phyloP scores from a whole-genome alignment of 2,113 vertebrate species.

The Acinonyx jubatus region DNA sequence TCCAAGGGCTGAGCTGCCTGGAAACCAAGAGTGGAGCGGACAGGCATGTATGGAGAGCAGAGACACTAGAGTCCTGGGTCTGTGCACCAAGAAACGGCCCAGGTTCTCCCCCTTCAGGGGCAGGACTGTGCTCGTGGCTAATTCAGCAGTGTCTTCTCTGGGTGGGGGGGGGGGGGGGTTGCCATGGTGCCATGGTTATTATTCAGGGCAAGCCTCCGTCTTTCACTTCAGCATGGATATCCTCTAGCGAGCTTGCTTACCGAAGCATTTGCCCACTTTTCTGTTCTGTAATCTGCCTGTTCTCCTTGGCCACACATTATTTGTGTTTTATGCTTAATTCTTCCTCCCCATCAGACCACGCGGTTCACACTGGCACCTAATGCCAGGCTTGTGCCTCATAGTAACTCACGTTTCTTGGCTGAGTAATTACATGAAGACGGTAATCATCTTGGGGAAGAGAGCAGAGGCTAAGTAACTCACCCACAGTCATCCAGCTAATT shows the following conservation, averaged over 20 bases:
- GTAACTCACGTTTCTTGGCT: neutral
- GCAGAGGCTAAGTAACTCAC: neutral
- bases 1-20: neutral
- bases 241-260: rapidly evolving
- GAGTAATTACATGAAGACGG: neutral
- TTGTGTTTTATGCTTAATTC: neutral
- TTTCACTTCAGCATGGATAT: rapidly evolving
- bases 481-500: neutral
- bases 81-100: neutral
- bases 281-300: neutral
- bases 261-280: neutral
- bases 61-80: neutral
- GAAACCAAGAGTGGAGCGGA: neutral
- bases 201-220: rapidly evolving
- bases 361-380: neutral
- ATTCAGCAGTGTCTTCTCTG: neutral
- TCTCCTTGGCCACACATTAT: neutral
- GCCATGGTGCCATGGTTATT: rapidly evolving
- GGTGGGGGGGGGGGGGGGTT: no score
- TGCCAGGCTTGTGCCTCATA: neutral
- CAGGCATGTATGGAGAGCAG: neutral
- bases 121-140: neutral
- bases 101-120: neutral
- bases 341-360: neutral
- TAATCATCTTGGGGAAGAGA: neutral